These are phyloP conservation scores for Rhyacichthys aspro DNA, from an alignment of 2,797 vertebrate genomes.

Conservation along the genomic window DNA sequence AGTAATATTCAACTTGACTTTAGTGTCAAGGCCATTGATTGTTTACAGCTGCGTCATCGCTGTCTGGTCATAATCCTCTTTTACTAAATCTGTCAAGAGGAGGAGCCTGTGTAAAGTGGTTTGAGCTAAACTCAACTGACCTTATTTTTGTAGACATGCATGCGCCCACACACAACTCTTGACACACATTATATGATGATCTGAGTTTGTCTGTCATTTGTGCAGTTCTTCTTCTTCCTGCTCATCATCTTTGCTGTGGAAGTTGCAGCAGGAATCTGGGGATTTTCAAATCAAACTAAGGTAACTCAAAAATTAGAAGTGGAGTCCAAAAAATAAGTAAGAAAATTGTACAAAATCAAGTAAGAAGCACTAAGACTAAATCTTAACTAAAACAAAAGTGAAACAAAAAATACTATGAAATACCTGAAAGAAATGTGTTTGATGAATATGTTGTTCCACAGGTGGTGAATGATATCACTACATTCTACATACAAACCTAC, in stretches of 20 bases:
- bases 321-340: background rate
- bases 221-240: constrained; percentile 94
- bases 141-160: constrained; percentile 37
- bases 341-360: background rate
- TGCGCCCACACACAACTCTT: constrained; percentile 12
- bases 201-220: constrained; percentile 24
- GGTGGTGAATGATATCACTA: constrained; percentile 85
- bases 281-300: constrained; percentile 92
- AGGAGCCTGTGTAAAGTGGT: constrained; percentile 56
- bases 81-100: constrained; percentile 68
- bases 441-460: constrained; percentile 51
- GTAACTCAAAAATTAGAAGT: constrained; percentile 64
- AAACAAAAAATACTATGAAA: background rate
- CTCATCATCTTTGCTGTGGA: constrained; percentile 94
- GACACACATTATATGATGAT: constrained; percentile 13
- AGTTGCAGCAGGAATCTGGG: constrained; percentile 94
- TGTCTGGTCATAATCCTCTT: constrained; percentile 62
- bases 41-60: constrained; percentile 1
- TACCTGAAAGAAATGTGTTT: too few relatives aligned
- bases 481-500: constrained; percentile 86
- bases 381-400: background rate
- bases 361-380: background rate
- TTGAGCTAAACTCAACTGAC: constrained; percentile 56
- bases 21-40: constrained; percentile 46
- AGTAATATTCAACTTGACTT: background rate